These are phyloP conservation scores for Pogonophryne albipinna DNA, from an alignment of 2,797 vertebrate genomes.

Conservation along the genomic window DNA sequence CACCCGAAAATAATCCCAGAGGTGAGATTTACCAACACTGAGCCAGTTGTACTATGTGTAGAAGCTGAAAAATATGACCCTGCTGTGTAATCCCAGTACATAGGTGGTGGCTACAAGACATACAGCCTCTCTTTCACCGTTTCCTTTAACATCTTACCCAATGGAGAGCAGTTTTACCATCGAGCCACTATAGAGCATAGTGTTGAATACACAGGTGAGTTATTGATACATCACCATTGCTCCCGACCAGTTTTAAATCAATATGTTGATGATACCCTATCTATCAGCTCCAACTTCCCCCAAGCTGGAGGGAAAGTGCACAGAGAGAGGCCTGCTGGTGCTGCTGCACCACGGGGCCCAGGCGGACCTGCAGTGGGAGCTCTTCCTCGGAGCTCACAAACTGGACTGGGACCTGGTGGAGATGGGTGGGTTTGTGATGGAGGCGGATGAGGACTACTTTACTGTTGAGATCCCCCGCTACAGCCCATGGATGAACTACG, in stretches of 20 bases:
- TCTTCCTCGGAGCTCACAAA: conserved; percentile 74
- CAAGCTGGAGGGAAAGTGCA: conserved; percentile 67
- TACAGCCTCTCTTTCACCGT: conserved; percentile 68
- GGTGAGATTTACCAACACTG: conserved; percentile 55
- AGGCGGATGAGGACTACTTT: conserved; percentile 74
- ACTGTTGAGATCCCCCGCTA: conserved; percentile 78
- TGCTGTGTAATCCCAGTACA: conserved; percentile 55
- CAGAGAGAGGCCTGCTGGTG: conserved; percentile 65
- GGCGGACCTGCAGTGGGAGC: conserved; percentile 77
- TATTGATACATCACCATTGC: not conserved
- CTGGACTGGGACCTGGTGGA: conserved; percentile 73
- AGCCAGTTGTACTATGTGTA: not conserved
- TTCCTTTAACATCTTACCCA: conserved; percentile 54
- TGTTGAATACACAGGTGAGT: conserved; percentile 59
- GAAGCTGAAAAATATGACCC: not conserved
- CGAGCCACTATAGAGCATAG: conserved; percentile 46
- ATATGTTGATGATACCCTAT: not conserved
- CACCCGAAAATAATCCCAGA: conserved; percentile 73
- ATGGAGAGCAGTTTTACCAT: conserved; percentile 63
- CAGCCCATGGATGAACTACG: conserved; percentile 75
- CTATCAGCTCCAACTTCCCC: conserved; percentile 52
- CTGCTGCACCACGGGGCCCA: conserved; percentile 67
- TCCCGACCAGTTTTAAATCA: not conserved
- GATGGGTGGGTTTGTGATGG: conserved; percentile 70
- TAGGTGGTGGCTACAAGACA: conserved; percentile 56